Conservation (phyloP, 2,113 vertebrate species). For the Halichoeres trimaculatus region DNA sequence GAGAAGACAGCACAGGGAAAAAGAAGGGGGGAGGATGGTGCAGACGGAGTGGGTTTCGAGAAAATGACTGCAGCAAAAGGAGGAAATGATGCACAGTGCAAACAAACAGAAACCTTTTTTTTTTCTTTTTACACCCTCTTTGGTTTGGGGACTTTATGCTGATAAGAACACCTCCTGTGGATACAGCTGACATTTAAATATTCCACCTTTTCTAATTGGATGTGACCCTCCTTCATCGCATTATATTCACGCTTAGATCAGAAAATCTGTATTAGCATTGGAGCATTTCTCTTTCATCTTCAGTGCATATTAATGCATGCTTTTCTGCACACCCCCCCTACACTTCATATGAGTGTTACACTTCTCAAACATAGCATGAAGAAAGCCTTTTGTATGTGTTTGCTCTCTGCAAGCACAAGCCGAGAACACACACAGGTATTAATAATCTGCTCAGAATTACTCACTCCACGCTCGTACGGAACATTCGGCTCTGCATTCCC, state of each 20-base stretch:
- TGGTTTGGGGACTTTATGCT: constrained; percentile 24
- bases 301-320: constrained; percentile 57
- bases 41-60: constrained; percentile 37
- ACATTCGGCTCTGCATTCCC: constrained; percentile 19
- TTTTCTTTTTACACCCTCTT: neutral
- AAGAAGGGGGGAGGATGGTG: constrained; percentile 25
- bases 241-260: constrained; percentile 45
- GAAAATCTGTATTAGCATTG: constrained; percentile 59
- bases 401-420: constrained; percentile 18
- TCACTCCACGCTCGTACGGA: constrained; percentile 27
- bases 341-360: constrained; percentile 17
- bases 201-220: constrained; percentile 39
- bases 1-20: constrained; percentile 46
- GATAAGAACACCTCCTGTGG: constrained; percentile 29
- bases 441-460: constrained; percentile 36
- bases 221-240: constrained; percentile 46
- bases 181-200: constrained; percentile 35
- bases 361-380: constrained; percentile 35
- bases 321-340: constrained; percentile 36
- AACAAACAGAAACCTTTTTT: neutral
- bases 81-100: constrained; percentile 9
- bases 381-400: constrained; percentile 30
- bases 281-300: constrained; percentile 66
- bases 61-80: constrained; percentile 47
- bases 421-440: constrained; percentile 28